Evolutionary conservation across 2,888 invertebrate genomes (phyloP).

Genomic region (Frankliniella fusca): DNA sequence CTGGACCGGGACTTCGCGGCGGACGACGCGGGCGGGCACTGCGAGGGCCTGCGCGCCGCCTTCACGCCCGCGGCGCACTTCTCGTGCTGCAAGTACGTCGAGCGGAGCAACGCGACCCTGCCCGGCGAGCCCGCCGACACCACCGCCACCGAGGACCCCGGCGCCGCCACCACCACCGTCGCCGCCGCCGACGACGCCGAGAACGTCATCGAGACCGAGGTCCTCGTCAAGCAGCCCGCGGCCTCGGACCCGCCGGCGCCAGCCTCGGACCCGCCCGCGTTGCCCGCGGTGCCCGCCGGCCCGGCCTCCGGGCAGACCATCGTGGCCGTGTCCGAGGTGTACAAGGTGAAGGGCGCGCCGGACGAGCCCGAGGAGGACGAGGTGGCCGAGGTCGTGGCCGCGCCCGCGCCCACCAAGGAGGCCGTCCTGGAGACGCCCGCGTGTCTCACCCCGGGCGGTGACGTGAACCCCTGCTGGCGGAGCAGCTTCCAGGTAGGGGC

Average conservation of each 20-base stretch:
- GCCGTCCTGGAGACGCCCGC: slow-evolving; percentile 41
- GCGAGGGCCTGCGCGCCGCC: slow-evolving; percentile 46
- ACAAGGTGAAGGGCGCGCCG: slow-evolving; percentile 39
- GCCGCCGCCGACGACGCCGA: background rate
- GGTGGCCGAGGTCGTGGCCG: slow-evolving; percentile 32
- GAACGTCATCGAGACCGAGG: slow-evolving; percentile 17
- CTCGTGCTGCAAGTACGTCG: slow-evolving; percentile 44
- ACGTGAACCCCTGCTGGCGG: slow-evolving; percentile 32
- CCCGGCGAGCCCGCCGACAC: slow-evolving; percentile 20
- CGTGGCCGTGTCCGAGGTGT: slow-evolving; percentile 37
- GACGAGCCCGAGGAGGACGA: slow-evolving; percentile 40
- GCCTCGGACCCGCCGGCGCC: background rate
- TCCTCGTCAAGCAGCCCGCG: background rate
- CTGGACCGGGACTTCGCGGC: slow-evolving; percentile 46
- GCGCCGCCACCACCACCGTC: slow-evolving; percentile 26
- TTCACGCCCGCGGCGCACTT: slow-evolving; percentile 48
- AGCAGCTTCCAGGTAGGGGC: slow-evolving; percentile 36
- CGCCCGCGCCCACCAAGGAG: background rate
- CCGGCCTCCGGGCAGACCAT: background rate
- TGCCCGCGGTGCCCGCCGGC: background rate
- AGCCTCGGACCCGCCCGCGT: background rate
- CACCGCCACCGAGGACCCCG: slow-evolving; percentile 36
- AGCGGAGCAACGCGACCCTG: background rate
- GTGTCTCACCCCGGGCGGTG: slow-evolving; percentile 41
- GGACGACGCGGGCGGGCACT: slow-evolving; percentile 45